Base-by-base conservation (phyloP, 2,797 vertebrate species). In the Thaleichthys pacificus region DNA sequence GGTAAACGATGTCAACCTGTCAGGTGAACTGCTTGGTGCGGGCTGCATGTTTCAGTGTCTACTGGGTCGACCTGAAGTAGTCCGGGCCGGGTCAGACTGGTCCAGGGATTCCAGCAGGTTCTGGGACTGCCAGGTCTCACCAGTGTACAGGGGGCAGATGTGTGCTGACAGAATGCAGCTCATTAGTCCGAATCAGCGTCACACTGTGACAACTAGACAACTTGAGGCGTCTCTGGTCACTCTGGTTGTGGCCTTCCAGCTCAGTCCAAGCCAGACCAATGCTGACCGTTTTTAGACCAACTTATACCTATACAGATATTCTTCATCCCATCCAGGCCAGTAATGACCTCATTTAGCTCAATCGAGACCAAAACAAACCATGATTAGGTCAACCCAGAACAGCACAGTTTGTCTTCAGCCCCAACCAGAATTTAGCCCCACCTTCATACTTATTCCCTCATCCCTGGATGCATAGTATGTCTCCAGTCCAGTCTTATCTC, bases 91-190 rank as follows among this genome's bases (percentile, higher is more conserved):
- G 3, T 19, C 19, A 3, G 51, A n/a, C 51, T n/a, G 51, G 17
- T 17, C 51, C 51, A 85, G 93, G 93, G 89, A 96, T 95, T 87
- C 95, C 95, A 87, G 96, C 96, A 24, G 96, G 96, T 93, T 97
- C 92, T 19, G 92, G 95, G 82, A 94, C 96, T 91, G 96, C 96
- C 94, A 95, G 95, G 87, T 95, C 96, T 92, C 97, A 97, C 93
- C 98, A 98, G 92, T 96, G 96, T 97, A 93, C 92, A 93, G 75
- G 85, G 87, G 85, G 86, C 89, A 89, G 90, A 94, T 91, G 91
- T 92, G 90, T 88, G 88, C 81, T 92, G 93, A 94, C 93, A 94
- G 84, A 85, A 78, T 82, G 86, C 88, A 81, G 85, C 93, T 96
- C 89, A 88, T 95, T 94, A 93, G 87, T 83, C 75, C 81, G 84